Base-by-base conservation (phyloP, 2,113 vertebrate genomes). In the Elanus axillaris region DNA sequence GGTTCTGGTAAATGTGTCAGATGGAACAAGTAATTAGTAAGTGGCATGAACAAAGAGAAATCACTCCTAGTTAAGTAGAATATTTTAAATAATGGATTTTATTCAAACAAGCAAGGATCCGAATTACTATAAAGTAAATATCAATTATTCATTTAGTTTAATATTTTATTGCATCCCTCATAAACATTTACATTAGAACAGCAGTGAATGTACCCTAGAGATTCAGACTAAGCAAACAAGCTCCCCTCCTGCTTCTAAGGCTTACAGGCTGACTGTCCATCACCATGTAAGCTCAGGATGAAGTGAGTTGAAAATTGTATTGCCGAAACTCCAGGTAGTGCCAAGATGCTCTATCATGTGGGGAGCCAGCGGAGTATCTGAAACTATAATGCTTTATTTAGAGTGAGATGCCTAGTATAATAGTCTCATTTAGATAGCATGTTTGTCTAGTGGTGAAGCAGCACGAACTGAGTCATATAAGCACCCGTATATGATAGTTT, bases 11-110 rank as follows among this genome's bases (percentile, higher is more conserved):
- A 97, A 96, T 84, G 85, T 96, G 97, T 98, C 90, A 97, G 90
- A 95, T 88, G 69, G 95, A 98, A 97, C 96, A 94, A 98, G 93
- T 96, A 98, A 98, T 98, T 98, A 98, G 88, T 85, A 96, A 98
- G 95, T 96, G 82, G 86, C 74, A 96, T 91, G 97, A 97, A 98
- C 96, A 98, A 98, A 98, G 95, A 97, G 93, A 97, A 98, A 97
- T 98, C 95, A 95, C 90, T 98, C 94, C 95, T 96, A 97, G 96
- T 98, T 98, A 98, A 98, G 96, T 95, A 97, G 86, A 97, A 97
- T 98, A 98, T 94, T 97, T 93, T 98, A 98, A 98, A 98, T 98
- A 98, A 97, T 98, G 97, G 95, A 98, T 98, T 98, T 97, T 98
- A 98, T 98, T 98, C 97, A 98, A 98, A 98, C 94, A 98, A 96